These are phyloP conservation scores for Ricordea florida DNA, from an alignment of 92 coral and sea anemone genomes.

Conservation along the genomic window DNA sequence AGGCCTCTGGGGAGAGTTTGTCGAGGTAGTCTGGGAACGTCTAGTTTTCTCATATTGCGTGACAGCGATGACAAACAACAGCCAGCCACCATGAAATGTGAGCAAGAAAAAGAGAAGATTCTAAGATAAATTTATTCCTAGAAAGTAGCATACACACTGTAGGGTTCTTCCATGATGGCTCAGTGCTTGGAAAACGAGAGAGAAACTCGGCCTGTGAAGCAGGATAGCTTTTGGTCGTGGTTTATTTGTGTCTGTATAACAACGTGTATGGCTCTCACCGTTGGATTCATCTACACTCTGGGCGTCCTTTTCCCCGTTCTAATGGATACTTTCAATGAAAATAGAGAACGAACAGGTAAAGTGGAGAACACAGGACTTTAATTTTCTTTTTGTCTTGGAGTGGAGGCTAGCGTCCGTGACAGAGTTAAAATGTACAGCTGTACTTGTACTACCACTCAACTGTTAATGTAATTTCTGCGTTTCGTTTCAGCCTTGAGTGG, in stretches of 20 bases:
- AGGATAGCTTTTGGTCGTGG: conserved; percentile 36
- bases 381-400: neutral
- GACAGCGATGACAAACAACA: neutral
- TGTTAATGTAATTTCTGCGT: too few species aligned
- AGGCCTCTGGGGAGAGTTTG: too few species aligned
- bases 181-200: neutral
- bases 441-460: too few species aligned
- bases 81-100: too few species aligned
- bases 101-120: too few species aligned
- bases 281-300: conserved; percentile 14
- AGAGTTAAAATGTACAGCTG: too few species aligned
- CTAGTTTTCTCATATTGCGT: too few species aligned
- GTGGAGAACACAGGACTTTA: neutral
- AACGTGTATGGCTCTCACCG: conserved; percentile 4
- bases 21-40: too few species aligned
- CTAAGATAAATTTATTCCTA: too few species aligned
- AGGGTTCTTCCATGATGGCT: neutral
- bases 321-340: conserved; percentile 18
- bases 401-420: too few species aligned
- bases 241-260: conserved; percentile 19
- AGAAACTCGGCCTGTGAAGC: neutral
- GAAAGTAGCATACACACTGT: too few species aligned
- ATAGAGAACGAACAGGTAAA: conserved; percentile 11
- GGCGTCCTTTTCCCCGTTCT: conserved; percentile 29
- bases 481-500: too few species aligned